Evolutionary conservation across 2,797 vertebrate genomes (phyloP).

Genomic region (Craterocephalus amniculus): DNA sequence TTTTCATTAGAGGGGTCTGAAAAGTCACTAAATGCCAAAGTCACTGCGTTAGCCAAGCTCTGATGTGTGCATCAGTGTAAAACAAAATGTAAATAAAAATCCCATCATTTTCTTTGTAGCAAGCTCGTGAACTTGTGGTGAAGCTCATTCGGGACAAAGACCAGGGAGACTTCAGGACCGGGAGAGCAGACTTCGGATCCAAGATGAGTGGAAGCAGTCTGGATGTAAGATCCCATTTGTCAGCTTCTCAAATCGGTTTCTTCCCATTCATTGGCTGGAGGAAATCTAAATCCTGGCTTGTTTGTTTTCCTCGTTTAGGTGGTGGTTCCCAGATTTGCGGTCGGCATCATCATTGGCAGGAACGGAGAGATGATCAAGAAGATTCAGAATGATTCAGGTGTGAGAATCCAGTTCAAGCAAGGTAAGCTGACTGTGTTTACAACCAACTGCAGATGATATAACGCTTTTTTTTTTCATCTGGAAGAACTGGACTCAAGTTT

Average conservation of each 20-base stretch:
- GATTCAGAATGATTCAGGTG: constrained; percentile 97
- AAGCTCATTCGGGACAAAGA: constrained; percentile 99
- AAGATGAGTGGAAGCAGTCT: constrained; percentile 93
- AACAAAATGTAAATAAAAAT: too few relatives aligned
- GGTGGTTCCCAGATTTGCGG: constrained; percentile 95
- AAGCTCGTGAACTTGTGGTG: constrained; percentile 97
- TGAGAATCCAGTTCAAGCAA: constrained; percentile 99
- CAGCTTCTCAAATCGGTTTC: background rate
- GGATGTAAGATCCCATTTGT: constrained; percentile 82
- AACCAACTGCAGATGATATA: background rate
- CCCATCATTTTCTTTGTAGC: constrained; percentile 82
- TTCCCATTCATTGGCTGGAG: background rate
- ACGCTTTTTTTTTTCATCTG: background rate
- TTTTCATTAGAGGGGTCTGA: too few relatives aligned
- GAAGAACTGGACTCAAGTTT: background rate
- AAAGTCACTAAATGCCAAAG: too few relatives aligned
- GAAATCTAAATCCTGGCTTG: constrained; percentile 2
- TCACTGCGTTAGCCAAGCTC: too few relatives aligned
- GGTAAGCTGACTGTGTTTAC: constrained; percentile 77
- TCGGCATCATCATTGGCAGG: constrained; percentile 98
- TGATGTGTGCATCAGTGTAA: too few relatives aligned
- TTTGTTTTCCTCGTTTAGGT: constrained; percentile 79
- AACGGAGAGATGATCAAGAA: constrained; percentile 99
- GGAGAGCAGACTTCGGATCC: constrained; percentile 91
- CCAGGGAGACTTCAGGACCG: constrained; percentile 92